Conservation (phyloP, 1,140 invertebrate species). For the Orchesella cincta region DNA sequence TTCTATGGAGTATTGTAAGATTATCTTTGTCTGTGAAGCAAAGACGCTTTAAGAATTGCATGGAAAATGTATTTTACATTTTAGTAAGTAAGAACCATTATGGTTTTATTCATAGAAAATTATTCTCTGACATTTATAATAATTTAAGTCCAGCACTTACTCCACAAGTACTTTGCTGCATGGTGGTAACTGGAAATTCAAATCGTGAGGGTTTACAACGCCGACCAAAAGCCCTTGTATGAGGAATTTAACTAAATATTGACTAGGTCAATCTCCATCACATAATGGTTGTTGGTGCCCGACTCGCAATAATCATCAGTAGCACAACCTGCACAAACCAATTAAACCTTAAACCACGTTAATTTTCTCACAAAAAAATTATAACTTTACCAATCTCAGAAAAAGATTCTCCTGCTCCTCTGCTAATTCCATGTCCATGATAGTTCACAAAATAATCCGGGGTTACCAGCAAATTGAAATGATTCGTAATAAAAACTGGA, state of each 20-base stretch:
- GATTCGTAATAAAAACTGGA: neutral
- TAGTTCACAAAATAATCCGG: neutral
- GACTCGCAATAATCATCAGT: neutral
- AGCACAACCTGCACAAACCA: neutral
- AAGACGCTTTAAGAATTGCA: neutral
- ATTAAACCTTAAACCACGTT: neutral
- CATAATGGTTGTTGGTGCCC: neutral
- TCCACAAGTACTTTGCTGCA: no score
- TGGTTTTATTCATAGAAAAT: neutral
- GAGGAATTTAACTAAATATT: neutral
- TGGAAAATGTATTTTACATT: neutral
- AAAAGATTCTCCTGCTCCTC: constrained; percentile 1
- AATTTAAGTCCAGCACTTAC: neutral
- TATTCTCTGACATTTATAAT: neutral
- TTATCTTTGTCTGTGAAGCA: neutral
- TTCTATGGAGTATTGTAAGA: neutral
- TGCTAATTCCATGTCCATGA: neutral
- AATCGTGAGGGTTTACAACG: no score
- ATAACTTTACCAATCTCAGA: neutral
- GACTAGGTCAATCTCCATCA: no score
- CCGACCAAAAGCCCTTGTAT: neutral
- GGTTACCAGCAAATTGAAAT: neutral
- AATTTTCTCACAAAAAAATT: neutral
- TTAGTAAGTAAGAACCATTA: neutral
- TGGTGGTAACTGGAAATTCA: no score